A percentile compares a stretch with the other conserved stretches of the same genome.
phyloP scores from a whole-genome alignment of 2,797 vertebrate species.

The Tokudaia tokunoshimensis region DNA sequence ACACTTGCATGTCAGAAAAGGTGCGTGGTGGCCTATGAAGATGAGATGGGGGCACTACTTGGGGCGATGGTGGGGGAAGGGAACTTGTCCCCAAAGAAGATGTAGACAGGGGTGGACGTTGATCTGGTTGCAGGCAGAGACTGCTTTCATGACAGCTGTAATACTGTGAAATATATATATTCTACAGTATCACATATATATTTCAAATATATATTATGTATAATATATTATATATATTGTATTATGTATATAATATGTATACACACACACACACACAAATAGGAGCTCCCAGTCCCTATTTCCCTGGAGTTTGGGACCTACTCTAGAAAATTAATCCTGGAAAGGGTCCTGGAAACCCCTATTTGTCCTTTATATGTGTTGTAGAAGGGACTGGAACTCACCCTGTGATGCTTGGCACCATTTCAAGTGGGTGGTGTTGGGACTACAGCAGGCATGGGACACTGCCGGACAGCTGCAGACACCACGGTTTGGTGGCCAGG shows the following conservation, averaged over 20 bases:
- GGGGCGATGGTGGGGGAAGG: background rate
- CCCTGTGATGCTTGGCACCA: no score
- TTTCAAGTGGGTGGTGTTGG: background rate
- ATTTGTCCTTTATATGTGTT: background rate
- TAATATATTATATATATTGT: background rate
- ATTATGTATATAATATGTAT: background rate
- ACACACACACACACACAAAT: background rate
- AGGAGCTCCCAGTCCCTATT: background rate
- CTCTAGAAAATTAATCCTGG: background rate
- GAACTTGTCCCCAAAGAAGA: background rate
- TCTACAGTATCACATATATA: background rate
- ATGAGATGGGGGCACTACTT: background rate
- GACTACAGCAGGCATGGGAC: background rate
- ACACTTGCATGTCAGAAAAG: background rate
- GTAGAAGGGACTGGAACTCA: background rate
- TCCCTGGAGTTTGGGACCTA: background rate
- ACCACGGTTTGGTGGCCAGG: background rate
- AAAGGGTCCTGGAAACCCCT: background rate
- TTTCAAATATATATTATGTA: background rate
- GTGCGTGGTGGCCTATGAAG: background rate
- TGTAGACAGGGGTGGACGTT: background rate
- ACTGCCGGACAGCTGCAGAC: rapidly evolving
- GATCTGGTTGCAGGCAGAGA: no score
- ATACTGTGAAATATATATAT: background rate
- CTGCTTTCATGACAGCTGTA: background rate